Evolutionary conservation across 2,113 vertebrate species (phyloP).

Genomic region (Cricetomys ansorgei): DNA sequence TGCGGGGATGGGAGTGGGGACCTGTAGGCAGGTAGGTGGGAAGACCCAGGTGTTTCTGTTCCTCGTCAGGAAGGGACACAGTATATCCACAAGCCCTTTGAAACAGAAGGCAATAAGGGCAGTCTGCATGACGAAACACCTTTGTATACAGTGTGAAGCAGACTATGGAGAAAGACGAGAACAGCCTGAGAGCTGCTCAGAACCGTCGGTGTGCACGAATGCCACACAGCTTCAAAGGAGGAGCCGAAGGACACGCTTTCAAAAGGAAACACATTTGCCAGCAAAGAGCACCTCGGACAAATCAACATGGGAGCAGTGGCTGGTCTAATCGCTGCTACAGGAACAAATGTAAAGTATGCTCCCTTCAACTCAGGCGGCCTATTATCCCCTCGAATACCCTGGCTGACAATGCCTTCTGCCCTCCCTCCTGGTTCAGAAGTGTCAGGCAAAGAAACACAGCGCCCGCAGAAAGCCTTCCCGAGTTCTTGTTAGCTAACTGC

Average conservation of each 20-base stretch:
- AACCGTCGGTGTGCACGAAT: neutral
- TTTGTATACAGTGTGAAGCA: conserved; percentile 27
- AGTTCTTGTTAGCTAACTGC: conserved; percentile 87
- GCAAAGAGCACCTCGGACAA: conserved; percentile 76
- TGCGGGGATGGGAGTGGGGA: no score
- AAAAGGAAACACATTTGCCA: conserved; percentile 70
- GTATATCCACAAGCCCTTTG: neutral
- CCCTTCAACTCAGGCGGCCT: conserved; percentile 80
- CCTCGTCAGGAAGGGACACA: conserved; percentile 40
- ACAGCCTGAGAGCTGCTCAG: conserved; percentile 68
- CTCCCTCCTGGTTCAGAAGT: conserved; percentile 83
- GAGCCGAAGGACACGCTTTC: conserved; percentile 72
- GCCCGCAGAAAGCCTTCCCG: conserved; percentile 75
- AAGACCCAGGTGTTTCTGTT: conserved; percentile 19
- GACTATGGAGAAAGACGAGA: neutral
- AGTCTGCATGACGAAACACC: neutral
- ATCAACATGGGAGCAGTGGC: conserved; percentile 83
- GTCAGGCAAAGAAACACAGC: conserved; percentile 84
- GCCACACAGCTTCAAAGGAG: conserved; percentile 42
- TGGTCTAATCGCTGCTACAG: conserved; percentile 77
- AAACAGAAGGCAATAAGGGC: conserved; percentile 49
- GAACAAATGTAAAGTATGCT: conserved; percentile 81
- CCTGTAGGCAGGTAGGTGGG: no score
- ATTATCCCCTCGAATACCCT: conserved; percentile 79
- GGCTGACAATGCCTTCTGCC: conserved; percentile 75